Evolutionary conservation across 2,113 vertebrate species (phyloP).

Genomic region (Carassius auratus): DNA sequence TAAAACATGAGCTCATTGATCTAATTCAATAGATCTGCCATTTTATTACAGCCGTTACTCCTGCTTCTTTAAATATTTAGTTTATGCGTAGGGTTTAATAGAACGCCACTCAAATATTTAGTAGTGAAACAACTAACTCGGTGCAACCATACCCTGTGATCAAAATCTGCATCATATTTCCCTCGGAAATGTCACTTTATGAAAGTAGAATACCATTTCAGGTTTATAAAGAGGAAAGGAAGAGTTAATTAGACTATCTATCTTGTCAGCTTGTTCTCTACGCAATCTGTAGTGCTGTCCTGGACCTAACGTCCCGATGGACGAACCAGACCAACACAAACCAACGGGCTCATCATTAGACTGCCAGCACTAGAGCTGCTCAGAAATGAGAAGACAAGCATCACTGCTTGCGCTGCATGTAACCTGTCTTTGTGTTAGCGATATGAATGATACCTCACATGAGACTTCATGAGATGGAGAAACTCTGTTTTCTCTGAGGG

Average conservation of each 20-base stretch:
- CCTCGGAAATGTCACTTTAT: neutral
- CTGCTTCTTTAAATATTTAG: neutral
- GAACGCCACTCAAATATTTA: neutral
- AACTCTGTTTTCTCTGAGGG: neutral
- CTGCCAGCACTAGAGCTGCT: neutral
- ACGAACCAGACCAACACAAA: neutral
- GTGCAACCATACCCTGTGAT: neutral
- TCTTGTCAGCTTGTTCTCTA: neutral
- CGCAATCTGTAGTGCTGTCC: neutral
- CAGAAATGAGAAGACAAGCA: neutral
- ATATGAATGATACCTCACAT: neutral
- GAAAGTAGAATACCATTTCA: neutral
- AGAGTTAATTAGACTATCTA: neutral
- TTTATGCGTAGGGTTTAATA: neutral
- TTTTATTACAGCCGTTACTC: neutral
- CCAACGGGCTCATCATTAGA: neutral
- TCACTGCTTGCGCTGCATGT: neutral
- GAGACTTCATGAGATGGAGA: neutral
- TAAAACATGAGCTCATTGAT: neutral
- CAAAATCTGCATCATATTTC: neutral
- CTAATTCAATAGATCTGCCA: neutral
- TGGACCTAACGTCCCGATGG: neutral
- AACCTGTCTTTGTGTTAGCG: neutral
- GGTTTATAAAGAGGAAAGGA: neutral
- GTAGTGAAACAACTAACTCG: neutral